phyloP scores from a whole-genome alignment of 2,888 invertebrate species.

The Phrixothrix hirtus region DNA sequence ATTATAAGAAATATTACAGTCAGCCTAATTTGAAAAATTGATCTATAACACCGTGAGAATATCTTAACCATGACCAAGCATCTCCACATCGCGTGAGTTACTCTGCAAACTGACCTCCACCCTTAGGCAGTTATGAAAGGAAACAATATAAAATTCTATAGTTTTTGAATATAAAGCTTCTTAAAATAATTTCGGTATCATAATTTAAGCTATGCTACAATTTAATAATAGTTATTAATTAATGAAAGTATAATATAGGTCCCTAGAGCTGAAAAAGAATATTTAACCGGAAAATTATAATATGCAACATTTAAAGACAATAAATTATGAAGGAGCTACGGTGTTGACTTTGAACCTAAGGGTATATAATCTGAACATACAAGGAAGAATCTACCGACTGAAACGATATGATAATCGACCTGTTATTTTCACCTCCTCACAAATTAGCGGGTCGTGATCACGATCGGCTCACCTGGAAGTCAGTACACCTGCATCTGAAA shows the following conservation, averaged over 20 bases:
- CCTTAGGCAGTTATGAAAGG: slow-evolving; percentile 31
- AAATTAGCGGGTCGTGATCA: slow-evolving; percentile 53
- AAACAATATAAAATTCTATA: slow-evolving; percentile 13
- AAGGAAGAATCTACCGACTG: slow-evolving; percentile 36
- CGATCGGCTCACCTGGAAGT: slow-evolving; percentile 42
- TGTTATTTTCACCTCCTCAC: slow-evolving; percentile 57
- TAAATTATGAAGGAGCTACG: slow-evolving; percentile 44
- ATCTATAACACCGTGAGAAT: slow-evolving; percentile 34
- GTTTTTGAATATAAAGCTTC: slow-evolving; percentile 2
- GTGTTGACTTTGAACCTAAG: slow-evolving; percentile 49
- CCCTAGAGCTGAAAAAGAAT: slow-evolving; percentile 13
- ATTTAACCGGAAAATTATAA: slow-evolving; percentile 24
- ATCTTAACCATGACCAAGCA: slow-evolving; percentile 21
- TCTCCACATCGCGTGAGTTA: slow-evolving; percentile 16
- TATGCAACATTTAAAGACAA: slow-evolving; percentile 38
- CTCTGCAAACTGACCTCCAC: slow-evolving; percentile 35
- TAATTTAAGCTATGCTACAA: slow-evolving; percentile 3
- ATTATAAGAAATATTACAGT: slow-evolving; percentile 8
- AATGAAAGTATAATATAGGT: slow-evolving; percentile 13
- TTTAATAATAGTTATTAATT: slow-evolving; percentile 32
- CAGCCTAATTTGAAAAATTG: slow-evolving; percentile 17
- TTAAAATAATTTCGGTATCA: slow-evolving; percentile 5
- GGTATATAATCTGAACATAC: slow-evolving; percentile 46
- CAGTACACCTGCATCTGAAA: slow-evolving; percentile 44
- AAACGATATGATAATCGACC: slow-evolving; percentile 51